Evolutionary conservation across 1,140 invertebrate species (phyloP).

Genomic region (Caenorhabditis inopinata): DNA sequence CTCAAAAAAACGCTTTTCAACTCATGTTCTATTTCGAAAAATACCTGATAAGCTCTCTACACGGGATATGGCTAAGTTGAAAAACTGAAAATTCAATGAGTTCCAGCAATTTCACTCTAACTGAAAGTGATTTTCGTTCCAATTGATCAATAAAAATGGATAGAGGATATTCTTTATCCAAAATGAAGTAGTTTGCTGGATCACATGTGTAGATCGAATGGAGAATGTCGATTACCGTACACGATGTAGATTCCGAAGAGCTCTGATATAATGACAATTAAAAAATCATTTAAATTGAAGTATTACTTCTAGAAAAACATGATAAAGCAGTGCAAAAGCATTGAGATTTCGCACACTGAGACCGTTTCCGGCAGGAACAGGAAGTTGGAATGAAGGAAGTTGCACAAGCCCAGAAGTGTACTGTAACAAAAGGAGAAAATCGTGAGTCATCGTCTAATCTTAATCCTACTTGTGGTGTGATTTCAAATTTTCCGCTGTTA

Average conservation of each 20-base stretch:
- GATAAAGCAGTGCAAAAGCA: constrained; percentile 61
- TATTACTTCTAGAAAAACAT: constrained; percentile 52
- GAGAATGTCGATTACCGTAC: constrained; percentile 89
- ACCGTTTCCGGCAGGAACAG: constrained; percentile 47
- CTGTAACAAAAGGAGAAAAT: too few relatives aligned
- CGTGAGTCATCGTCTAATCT: too few relatives aligned
- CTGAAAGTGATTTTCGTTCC: constrained; percentile 81
- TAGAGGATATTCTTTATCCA: constrained; percentile 90
- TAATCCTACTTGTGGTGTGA: constrained; percentile 47
- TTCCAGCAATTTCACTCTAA: constrained; percentile 89
- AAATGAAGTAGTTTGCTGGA: constrained; percentile 96
- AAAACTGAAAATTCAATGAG: constrained; percentile 92
- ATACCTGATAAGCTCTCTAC: constrained; percentile 71
- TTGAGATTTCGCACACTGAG: constrained; percentile 54
- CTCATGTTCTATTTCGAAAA: too few relatives aligned
- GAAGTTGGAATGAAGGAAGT: constrained; percentile 56
- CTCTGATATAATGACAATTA: constrained; percentile 40
- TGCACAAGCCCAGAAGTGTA: constrained; percentile 52
- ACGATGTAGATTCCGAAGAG: constrained; percentile 71
- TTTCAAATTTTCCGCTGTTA: constrained; percentile 55
- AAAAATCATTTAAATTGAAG: background rate
- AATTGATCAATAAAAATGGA: constrained; percentile 94
- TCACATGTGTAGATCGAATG: constrained; percentile 94
- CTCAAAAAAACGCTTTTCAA: background rate
- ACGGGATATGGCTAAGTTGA: constrained; percentile 95